Evolutionary conservation across 2,113 vertebrate genomes (phyloP), one percentile per base, ranked within the genome.

Genomic region (Peromyscus maniculatus): DNA sequence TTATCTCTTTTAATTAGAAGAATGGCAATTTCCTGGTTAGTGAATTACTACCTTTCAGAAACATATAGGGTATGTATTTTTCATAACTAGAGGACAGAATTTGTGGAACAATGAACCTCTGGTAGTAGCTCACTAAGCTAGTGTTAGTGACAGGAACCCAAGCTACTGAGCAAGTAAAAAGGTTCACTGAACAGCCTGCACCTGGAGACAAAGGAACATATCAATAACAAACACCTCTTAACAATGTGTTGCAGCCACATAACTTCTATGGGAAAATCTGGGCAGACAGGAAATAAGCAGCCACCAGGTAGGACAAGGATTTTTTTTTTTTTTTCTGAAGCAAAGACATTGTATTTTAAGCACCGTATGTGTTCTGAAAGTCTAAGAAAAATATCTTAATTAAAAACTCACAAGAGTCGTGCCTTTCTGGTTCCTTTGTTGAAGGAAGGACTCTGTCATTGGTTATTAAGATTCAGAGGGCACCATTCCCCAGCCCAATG

Each of bases 21-120:
- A 93, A 87, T 66, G 19, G 49, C 72, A 93, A 90, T 49, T 0
- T 66, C 33, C 74, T 52, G 62, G 15, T n/a, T 92, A 77, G 21
- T 2, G 13, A 83, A 62, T 78, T 28, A 69, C 7, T 7, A 83
- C 28, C 39, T 75, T 94, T 62, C 3, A 69, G 55, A 87, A 59
- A 67, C 6, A 57, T 74, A 69, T 16, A 19, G 6, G 28, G 28
- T 74, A 39, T 57, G 31, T 19, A 83, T 75, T 91, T 13, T 49
- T 91, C 8, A 83, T 21, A 92, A 59, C 52, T 52, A 3, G 59
- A 33, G 31, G 15, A 33, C 5, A 43, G 46, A 69, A 21, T 87
- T n/a, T 7, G 31, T 71, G 0, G 0, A 71, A 1, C 66, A n/a
- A 55, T 72, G 12, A 88, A 71, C 7, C 6, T 19, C 1, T 0